These are phyloP conservation scores for Molothrus ater DNA, from an alignment of 2,797 vertebrate species.

Conservation along the genomic window DNA sequence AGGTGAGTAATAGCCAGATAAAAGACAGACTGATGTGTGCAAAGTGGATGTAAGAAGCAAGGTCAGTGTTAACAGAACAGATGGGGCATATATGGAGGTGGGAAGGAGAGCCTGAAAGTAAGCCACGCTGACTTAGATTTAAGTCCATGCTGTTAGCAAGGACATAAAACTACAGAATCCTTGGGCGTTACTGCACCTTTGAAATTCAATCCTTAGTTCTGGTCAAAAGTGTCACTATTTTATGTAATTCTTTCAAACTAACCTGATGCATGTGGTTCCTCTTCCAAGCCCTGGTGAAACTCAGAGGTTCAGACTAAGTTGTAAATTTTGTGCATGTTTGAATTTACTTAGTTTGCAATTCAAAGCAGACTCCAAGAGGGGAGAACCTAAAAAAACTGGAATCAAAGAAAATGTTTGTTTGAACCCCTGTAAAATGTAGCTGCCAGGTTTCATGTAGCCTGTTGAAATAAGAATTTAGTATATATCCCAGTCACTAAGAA, in stretches of 20 bases:
- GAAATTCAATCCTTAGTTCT: slow-evolving; percentile 8
- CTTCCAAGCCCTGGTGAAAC: background rate
- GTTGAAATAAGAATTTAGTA: slow-evolving; percentile 8
- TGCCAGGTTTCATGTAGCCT: background rate
- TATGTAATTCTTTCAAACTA: background rate
- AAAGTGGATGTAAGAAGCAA: background rate
- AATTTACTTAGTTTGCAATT: slow-evolving; percentile 27
- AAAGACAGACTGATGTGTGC: background rate
- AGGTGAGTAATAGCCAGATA: slow-evolving; percentile 8
- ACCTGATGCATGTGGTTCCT: background rate
- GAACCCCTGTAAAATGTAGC: background rate
- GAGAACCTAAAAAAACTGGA: background rate
- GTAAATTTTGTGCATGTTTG: background rate
- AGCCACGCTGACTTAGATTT: background rate
- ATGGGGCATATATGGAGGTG: background rate
- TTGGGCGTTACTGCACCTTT: background rate
- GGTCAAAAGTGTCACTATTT: slow-evolving; percentile 23
- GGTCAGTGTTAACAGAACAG: background rate
- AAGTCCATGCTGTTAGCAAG: background rate
- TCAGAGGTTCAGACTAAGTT: background rate
- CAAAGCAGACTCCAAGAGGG: slow-evolving; percentile 13
- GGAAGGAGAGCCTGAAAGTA: background rate
- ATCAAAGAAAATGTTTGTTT: slow-evolving; percentile 20
- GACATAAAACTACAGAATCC: background rate
- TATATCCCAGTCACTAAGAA: background rate